These are phyloP conservation scores for Cerastis leucographa DNA, from an alignment of 2,888 invertebrate species.

Conservation along the genomic window DNA sequence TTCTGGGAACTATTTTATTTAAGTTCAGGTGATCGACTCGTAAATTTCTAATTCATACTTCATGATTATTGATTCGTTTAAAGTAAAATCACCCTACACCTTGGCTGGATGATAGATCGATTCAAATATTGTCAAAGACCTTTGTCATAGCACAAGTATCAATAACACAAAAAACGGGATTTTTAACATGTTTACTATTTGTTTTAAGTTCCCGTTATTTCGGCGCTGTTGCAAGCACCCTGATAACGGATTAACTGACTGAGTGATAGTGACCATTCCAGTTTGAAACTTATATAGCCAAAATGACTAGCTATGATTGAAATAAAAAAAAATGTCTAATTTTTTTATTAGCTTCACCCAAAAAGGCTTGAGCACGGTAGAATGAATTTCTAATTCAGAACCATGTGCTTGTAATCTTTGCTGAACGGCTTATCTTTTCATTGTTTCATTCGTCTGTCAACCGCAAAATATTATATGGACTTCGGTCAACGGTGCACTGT, in stretches of 20 bases:
- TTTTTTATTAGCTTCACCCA: not conserved
- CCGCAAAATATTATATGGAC: not conserved
- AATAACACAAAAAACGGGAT: too few relatives aligned
- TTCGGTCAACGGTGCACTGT: not conserved
- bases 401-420: not conserved
- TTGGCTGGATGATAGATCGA: not conserved
- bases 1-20: constrained; percentile 5
- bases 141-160: not conserved
- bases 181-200: too few relatives aligned
- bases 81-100: not conserved
- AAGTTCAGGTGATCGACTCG: not conserved
- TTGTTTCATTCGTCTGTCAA: not conserved
- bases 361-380: not conserved
- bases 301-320: not conserved
- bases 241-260: too few relatives aligned
- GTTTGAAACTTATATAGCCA: too few relatives aligned
- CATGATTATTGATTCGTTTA: not conserved
- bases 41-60: not conserved
- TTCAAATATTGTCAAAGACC: not conserved
- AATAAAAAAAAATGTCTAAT: not conserved
- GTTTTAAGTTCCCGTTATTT: too few relatives aligned
- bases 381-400: not conserved
- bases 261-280: too few relatives aligned
- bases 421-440: not conserved
- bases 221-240: too few relatives aligned